phyloP scores from a whole-genome alignment of 2,797 vertebrate species.

The Heterohyrax brucei region DNA sequence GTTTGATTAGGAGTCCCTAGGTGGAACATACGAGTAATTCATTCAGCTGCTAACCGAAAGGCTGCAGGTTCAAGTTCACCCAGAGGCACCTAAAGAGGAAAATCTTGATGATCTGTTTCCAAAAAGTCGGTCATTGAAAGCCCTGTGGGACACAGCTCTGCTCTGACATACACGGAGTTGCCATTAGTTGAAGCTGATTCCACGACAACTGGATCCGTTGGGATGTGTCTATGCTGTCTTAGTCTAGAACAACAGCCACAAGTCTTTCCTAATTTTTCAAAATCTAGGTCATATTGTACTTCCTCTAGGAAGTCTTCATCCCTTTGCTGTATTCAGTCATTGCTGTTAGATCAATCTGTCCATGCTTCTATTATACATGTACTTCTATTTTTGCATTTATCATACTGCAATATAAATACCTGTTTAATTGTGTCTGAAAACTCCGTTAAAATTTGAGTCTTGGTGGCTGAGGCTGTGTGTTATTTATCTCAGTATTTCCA shows the following conservation, averaged over 20 bases:
- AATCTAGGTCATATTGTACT: not conserved
- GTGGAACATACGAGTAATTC: not conserved
- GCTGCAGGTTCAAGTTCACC: not conserved
- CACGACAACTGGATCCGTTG: not conserved
- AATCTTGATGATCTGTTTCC: not conserved
- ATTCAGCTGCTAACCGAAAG: not conserved
- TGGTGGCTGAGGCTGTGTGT: not conserved
- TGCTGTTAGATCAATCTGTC: not conserved
- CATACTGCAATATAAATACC: not conserved
- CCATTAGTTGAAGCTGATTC: not conserved
- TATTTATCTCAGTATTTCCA: not conserved
- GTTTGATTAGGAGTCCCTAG: not conserved
- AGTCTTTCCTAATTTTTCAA: not conserved
- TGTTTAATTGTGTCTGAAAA: not conserved
- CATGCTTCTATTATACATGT: not conserved
- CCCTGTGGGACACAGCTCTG: not conserved
- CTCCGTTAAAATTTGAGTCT: not conserved
- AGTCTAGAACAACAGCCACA: not conserved
- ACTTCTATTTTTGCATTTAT: slow-evolving; percentile 3
- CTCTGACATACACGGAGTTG: not conserved
- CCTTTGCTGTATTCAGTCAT: not conserved
- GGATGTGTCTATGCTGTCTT: not conserved
- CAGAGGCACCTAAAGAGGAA: not conserved
- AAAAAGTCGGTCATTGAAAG: not conserved
- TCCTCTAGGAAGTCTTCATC: not conserved